Evolutionary conservation across 1,140 invertebrate species (phyloP).

Genomic region (Bombyx mandarina): DNA sequence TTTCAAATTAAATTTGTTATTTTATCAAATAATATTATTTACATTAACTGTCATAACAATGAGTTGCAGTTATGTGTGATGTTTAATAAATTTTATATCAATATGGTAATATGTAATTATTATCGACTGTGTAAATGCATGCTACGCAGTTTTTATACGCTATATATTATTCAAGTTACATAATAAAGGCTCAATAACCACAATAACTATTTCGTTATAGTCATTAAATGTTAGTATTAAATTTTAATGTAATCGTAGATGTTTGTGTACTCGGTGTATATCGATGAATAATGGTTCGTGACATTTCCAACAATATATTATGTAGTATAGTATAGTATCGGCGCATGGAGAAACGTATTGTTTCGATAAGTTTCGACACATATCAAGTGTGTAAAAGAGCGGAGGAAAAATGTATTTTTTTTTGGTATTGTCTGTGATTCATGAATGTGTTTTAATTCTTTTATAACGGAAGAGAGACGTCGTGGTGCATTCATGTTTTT

Average conservation of each 20-base stretch:
- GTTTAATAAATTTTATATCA: too few relatives aligned
- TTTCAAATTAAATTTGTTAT: too few relatives aligned
- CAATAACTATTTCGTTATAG: slow-evolving; percentile 51
- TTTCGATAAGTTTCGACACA: slow-evolving; percentile 30
- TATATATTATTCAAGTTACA: slow-evolving; percentile 37
- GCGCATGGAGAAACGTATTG: not conserved
- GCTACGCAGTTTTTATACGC: slow-evolving; percentile 15
- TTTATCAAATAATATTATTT: too few relatives aligned
- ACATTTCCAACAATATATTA: slow-evolving; percentile 52
- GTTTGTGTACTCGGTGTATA: slow-evolving; percentile 47
- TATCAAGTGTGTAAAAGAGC: slow-evolving; percentile 38
- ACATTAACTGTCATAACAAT: too few relatives aligned
- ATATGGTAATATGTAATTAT: not conserved
- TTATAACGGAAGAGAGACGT: slow-evolving; percentile 7
- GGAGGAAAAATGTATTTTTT: slow-evolving; percentile 23
- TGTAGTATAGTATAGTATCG: slow-evolving; percentile 15
- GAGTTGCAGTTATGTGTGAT: too few relatives aligned
- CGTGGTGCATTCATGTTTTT: slow-evolving; percentile 30
- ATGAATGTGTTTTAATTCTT: slow-evolving; percentile 39
- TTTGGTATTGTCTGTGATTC: slow-evolving; percentile 53
- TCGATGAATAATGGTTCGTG: slow-evolving; percentile 54
- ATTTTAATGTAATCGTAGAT: slow-evolving; percentile 24
- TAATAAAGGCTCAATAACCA: slow-evolving; percentile 50
- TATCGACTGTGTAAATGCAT: slow-evolving; percentile 16
- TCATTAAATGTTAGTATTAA: slow-evolving; percentile 47